Percentiles rank a stretch among this genome's conserved stretches.
Evolutionary conservation across 2,113 vertebrate species (phyloP).

Genomic region (Phylloscopus trochiloides): DNA sequence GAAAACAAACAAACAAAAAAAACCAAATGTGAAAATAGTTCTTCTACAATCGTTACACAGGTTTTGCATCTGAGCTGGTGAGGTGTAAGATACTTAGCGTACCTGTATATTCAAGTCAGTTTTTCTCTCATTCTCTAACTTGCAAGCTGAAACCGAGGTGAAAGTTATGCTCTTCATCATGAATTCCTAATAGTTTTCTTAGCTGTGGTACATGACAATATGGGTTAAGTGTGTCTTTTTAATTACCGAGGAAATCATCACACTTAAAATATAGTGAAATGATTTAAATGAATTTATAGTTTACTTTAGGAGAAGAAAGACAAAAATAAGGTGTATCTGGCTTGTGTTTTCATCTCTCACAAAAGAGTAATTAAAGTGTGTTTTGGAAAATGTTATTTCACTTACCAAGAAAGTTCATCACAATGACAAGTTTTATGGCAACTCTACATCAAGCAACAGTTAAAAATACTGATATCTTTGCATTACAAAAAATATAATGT

Average conservation of each 20-base stretch:
- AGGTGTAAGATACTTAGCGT: not conserved
- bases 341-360: not conserved
- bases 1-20: not conserved
- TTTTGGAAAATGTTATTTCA: not conserved
- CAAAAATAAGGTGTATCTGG: not conserved
- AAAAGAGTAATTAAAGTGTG: not conserved
- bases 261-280: not conserved
- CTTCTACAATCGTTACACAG: not conserved
- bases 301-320: not conserved
- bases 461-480: not conserved
- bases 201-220: not conserved
- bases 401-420: not conserved
- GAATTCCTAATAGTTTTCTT: not conserved
- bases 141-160: rapidly evolving
- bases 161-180: not conserved
- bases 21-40: not conserved
- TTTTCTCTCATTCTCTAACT: not conserved
- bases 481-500: not conserved
- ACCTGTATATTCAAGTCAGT: not conserved
- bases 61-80: not conserved
- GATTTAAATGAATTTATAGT: not conserved
- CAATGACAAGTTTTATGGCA: not conserved
- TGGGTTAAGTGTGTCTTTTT: not conserved
- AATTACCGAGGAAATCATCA: not conserved
- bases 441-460: not conserved